Evolutionary conservation across 2,113 vertebrate genomes (phyloP).

Genomic region (Dendrocopos noguchii): DNA sequence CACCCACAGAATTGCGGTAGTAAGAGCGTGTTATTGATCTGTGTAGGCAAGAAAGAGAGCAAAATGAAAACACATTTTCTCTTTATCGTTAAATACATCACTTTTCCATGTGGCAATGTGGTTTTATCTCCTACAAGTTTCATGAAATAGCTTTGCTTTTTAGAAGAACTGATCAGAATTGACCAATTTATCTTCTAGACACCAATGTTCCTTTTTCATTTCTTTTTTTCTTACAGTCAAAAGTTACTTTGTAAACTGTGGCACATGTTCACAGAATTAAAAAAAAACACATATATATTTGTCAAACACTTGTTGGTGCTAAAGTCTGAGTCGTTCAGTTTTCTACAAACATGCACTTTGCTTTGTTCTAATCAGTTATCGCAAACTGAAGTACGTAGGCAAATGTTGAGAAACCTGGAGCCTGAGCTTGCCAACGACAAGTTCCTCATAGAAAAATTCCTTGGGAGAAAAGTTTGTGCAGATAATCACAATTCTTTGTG

Average conservation of each 20-base stretch:
- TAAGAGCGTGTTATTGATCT: constrained; percentile 86
- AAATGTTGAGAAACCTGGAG: background rate
- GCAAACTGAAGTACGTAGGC: background rate
- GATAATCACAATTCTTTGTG: background rate
- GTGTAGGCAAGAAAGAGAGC: background rate
- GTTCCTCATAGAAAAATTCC: background rate
- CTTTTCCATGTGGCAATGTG: background rate
- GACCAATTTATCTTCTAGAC: background rate
- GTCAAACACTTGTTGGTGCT: background rate
- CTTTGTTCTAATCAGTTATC: background rate
- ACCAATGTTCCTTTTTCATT: background rate
- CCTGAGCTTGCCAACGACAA: background rate
- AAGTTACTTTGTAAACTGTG: background rate
- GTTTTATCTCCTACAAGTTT: background rate
- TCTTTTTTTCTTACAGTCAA: background rate
- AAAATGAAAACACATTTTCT: background rate
- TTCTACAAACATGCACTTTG: background rate
- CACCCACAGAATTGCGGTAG: constrained; percentile 84
- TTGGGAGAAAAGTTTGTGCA: background rate
- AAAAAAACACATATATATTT: background rate
- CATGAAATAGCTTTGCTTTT: background rate
- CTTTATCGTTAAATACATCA: background rate
- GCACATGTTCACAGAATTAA: background rate
- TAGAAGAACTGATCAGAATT: background rate
- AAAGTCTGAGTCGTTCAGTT: background rate